These are phyloP conservation scores for Oscheius onirici DNA, from an alignment of 2,888 invertebrate species.

Conservation along the genomic window DNA sequence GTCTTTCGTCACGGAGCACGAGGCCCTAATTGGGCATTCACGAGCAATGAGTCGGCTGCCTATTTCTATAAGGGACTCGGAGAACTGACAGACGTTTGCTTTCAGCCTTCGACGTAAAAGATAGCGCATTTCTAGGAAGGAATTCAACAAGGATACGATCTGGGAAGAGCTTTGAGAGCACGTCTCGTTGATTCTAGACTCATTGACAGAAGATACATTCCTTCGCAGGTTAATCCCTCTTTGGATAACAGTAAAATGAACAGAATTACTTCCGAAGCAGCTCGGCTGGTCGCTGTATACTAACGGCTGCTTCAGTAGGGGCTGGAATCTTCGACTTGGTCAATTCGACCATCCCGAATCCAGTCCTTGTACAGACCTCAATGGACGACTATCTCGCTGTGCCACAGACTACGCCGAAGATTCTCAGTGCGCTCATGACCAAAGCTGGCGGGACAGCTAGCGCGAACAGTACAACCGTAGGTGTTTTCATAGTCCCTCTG, in stretches of 20 bases:
- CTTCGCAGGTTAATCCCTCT: conserved; percentile 35
- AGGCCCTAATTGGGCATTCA: not conserved
- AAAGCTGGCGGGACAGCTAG: not conserved
- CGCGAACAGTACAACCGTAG: not conserved
- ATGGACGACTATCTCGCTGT: not conserved
- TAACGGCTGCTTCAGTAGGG: conserved; percentile 38
- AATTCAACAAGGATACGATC: conserved; percentile 35
- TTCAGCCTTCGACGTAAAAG: not conserved
- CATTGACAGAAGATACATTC: conserved; percentile 36
- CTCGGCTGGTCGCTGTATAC: conserved; percentile 40
- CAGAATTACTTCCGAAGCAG: conserved; percentile 43
- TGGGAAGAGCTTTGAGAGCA: conserved; percentile 37
- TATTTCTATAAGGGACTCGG: not conserved
- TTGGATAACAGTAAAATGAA: no score
- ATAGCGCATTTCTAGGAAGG: conserved; percentile 37
- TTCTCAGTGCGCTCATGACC: not conserved
- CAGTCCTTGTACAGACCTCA: not conserved
- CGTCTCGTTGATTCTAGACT: conserved; percentile 38
- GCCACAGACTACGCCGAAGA: not conserved
- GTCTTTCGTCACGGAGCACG: not conserved
- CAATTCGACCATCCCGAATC: not conserved
- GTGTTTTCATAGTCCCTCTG: not conserved
- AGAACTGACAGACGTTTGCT: not conserved
- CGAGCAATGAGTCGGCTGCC: not conserved
- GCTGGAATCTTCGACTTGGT: conserved; percentile 30